phyloP scores from a whole-genome alignment of 2,888 invertebrate species.

The Ornithoptera alexandrae region DNA sequence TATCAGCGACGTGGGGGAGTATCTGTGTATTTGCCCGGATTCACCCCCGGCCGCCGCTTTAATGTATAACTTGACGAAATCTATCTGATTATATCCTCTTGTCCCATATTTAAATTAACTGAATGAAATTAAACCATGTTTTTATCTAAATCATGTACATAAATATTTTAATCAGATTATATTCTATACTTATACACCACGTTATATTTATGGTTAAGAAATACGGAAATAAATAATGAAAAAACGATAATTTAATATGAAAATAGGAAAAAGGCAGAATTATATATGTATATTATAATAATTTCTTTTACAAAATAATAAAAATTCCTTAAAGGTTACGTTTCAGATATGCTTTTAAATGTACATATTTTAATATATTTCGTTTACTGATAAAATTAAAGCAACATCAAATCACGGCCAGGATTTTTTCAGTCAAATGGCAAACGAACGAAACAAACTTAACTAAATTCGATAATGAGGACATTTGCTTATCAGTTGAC shows the following conservation, averaged over 20 bases:
- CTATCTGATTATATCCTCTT: constrained; percentile 60
- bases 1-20: constrained; percentile 69
- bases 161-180: too few relatives aligned
- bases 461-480: constrained; percentile 70
- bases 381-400: constrained; percentile 9
- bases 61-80: constrained; percentile 72
- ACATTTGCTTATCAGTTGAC: constrained; percentile 80
- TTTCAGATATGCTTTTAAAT: too few relatives aligned
- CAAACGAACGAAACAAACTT: constrained; percentile 68
- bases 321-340: too few relatives aligned
- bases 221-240: too few relatives aligned
- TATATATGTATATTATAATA: too few relatives aligned
- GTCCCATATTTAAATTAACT: constrained; percentile 14
- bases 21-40: constrained; percentile 52
- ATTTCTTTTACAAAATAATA: too few relatives aligned
- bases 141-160: too few relatives aligned
- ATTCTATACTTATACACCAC: too few relatives aligned
- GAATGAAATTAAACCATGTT: constrained; percentile 4
- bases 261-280: too few relatives aligned
- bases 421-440: constrained; percentile 43
- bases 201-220: too few relatives aligned
- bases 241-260: too few relatives aligned
- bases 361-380: too few relatives aligned
- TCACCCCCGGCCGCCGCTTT: constrained; percentile 52
- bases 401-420: background rate